These are phyloP conservation scores for Phortica variegata DNA, from an alignment of 1,140 invertebrate genomes.

Conservation along the genomic window DNA sequence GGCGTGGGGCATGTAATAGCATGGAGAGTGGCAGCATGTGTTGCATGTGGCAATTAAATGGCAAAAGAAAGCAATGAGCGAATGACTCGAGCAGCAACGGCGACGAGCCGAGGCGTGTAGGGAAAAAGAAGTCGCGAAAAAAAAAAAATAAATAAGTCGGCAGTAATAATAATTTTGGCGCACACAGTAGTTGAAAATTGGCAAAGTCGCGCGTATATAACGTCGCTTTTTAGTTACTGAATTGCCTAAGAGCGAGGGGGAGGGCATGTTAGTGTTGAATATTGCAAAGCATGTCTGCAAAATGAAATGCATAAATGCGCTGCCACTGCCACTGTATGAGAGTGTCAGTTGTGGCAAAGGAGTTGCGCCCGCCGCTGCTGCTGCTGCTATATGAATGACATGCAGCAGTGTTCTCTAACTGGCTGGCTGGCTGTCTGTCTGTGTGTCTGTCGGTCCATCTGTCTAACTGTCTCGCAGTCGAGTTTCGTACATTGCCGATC, in stretches of 20 bases:
- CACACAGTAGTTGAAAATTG: too few species aligned
- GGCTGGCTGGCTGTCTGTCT: conserved; percentile 15
- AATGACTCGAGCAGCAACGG: conserved; percentile 14
- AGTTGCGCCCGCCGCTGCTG: conserved; percentile 21
- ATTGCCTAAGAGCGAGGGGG: conserved; percentile 21
- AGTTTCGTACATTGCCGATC: too few species aligned
- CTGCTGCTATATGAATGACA: not conserved
- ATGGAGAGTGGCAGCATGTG: conserved; percentile 31
- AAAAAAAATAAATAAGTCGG: not conserved
- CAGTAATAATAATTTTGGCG: conserved; percentile 36
- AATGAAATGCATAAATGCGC: not conserved
- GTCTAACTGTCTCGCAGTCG: too few species aligned
- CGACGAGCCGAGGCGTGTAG: conserved; percentile 3
- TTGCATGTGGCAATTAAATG: conserved; percentile 38
- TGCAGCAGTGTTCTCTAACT: too few species aligned
- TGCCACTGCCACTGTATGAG: not conserved
- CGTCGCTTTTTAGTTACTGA: conserved; percentile 46
- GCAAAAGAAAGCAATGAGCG: conserved; percentile 30
- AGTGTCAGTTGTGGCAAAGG: not conserved
- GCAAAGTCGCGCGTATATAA: conserved; percentile 40
- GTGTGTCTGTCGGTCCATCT: too few species aligned
- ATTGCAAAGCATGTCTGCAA: conserved; percentile 4
- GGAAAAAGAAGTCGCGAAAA: not conserved
- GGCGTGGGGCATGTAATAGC: conserved; percentile 26
- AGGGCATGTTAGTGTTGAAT: conserved; percentile 17